These are phyloP conservation scores for Pseudochromis fuscus DNA, from an alignment of 2,797 vertebrate species.

Conservation along the genomic window DNA sequence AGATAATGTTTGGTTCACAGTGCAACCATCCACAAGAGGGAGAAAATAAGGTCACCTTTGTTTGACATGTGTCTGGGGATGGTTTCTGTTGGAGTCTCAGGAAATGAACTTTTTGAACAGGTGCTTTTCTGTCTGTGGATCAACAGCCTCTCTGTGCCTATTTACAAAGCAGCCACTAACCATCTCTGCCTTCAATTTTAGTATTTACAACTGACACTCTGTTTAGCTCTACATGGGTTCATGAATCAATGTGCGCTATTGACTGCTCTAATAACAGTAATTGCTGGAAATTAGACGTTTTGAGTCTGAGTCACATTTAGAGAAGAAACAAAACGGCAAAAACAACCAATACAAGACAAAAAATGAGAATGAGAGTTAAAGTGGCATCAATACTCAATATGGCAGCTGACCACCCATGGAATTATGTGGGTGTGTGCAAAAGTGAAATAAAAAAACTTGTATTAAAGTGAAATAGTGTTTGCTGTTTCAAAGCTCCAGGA, in stretches of 20 bases:
- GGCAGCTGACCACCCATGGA: not conserved
- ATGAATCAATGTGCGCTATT: conserved; percentile 2
- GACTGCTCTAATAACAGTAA: not conserved
- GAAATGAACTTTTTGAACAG: conserved; percentile 1
- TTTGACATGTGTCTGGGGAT: not conserved
- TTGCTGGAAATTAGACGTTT: conserved; percentile 5
- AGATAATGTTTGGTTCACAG: not conserved
- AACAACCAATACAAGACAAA: not conserved
- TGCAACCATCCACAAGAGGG: not conserved
- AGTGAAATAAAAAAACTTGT: not conserved
- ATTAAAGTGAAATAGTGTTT: too few species aligned
- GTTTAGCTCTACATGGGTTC: conserved; percentile 7
- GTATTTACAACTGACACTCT: conserved; percentile 10
- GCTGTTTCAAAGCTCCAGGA: too few species aligned
- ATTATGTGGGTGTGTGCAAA: not conserved
- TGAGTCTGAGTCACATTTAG: not conserved
- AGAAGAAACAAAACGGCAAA: not conserved
- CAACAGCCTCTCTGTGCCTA: not conserved
- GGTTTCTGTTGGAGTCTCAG: not conserved
- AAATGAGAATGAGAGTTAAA: not conserved
- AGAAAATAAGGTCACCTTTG: not conserved
- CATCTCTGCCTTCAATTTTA: conserved; percentile 2
- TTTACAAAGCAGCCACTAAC: not conserved
- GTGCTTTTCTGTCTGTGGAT: not conserved
- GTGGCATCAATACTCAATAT: not conserved